Base-by-base conservation (phyloP, 2,888 invertebrate species). In the Pyrrhosoma nymphula region DNA sequence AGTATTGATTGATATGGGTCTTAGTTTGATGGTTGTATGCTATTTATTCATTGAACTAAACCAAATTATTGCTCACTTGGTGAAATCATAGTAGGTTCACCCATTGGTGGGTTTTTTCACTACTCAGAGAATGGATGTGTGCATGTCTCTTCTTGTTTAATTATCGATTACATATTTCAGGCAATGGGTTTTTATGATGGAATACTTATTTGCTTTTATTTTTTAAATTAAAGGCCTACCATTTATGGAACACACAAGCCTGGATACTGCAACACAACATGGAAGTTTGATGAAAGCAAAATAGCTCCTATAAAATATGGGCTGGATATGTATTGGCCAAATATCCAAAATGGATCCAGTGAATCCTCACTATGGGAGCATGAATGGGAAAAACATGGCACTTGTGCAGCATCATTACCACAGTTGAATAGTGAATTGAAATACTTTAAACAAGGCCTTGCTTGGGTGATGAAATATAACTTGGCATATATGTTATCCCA, bases 381-480 rank as follows among this genome's bases (percentile, higher is more conserved):
- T 96, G 99, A 99, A 96, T 99, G 98, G 98, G 96, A 97, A 0
- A 99, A 99, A 96, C 99, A 99, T 96, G 99, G 99, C 3, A 98
- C 98, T 0, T 99, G 99, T 96, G 98, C 98, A 2, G 97, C 97
- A 0, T 96, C 97, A 10, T 96, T 98, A 6, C 97, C 97, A 0
- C 96, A 97, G 8, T 96, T 98, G 0, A 97, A 97, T 96, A 97
- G 97, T 35, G 98, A 98, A 96, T 96, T 97, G 0, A 98, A 98
- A 96, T 98, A 98, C 96, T 98, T 98, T 96, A 96, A 97, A 0
- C 97, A 97, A 96, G 98, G 98, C 0, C 96, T 98, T 6, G 96
- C 97, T 0, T 98, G 98, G 97, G 97, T 98, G 4, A 96, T 97
- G 75, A 96, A 97, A 89, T 98, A 97, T 96, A 97, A 98, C 88